These are phyloP conservation scores for Alectoris magna DNA, from an alignment of 2,797 vertebrate species.

Conservation along the genomic window DNA sequence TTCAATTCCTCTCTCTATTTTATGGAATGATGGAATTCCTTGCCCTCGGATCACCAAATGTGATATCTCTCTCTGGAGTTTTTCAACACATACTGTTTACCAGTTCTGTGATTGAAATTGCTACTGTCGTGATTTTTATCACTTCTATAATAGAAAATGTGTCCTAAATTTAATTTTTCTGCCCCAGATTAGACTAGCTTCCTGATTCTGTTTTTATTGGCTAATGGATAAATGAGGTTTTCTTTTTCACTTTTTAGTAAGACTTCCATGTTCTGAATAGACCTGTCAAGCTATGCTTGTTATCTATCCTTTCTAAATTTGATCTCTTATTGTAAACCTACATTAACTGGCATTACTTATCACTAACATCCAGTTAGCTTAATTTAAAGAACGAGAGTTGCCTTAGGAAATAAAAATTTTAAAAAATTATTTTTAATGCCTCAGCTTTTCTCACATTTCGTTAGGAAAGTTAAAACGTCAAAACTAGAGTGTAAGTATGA, in stretches of 20 bases:
- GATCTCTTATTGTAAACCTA: background rate
- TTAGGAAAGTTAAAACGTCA: background rate
- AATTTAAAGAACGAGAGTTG: background rate
- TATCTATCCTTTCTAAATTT: background rate
- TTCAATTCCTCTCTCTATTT: rapidly evolving
- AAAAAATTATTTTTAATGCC: background rate
- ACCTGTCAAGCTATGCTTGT: background rate
- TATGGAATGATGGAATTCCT: background rate
- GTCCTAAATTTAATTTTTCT: background rate
- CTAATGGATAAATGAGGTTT: background rate
- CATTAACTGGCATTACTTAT: slow-evolving; percentile 1
- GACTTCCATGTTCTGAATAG: background rate
- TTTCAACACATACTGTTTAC: background rate
- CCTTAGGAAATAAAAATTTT: background rate
- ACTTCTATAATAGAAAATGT: background rate
- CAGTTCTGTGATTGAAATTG: background rate
- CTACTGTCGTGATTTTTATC: background rate
- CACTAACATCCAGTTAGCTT: background rate
- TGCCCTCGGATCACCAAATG: background rate
- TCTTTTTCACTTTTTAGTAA: background rate
- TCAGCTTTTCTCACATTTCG: background rate
- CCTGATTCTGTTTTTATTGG: slow-evolving; percentile 5
- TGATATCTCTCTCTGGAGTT: background rate
- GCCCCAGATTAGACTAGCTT: background rate
- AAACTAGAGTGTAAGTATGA: background rate